These are phyloP conservation scores for Tubulanus polymorphus DNA, from an alignment of 2,888 invertebrate genomes.

Conservation along the genomic window DNA sequence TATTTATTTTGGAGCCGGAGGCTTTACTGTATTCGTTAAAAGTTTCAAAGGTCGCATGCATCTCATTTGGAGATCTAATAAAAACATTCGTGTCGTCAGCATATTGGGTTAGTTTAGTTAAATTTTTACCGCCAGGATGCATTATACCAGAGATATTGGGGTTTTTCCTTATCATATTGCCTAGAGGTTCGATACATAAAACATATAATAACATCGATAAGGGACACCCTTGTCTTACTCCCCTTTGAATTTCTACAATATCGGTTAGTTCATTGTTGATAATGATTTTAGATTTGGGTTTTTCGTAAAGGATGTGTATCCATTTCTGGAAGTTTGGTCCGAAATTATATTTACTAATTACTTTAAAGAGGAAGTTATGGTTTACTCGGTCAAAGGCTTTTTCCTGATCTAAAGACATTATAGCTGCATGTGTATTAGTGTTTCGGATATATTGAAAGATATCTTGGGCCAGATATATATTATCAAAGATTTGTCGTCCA, in stretches of 20 bases:
- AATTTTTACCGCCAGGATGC: slow-evolving; percentile 6
- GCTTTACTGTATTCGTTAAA: slow-evolving; percentile 1
- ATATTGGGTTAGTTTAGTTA: slow-evolving; percentile 11
- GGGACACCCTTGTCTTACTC: slow-evolving; percentile 11
- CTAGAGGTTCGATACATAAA: slow-evolving; percentile 4
- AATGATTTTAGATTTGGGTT: neutral
- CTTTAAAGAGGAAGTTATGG: slow-evolving; percentile 21
- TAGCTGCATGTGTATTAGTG: slow-evolving; percentile 17
- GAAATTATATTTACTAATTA: slow-evolving; percentile 22
- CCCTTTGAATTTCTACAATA: slow-evolving; percentile 1
- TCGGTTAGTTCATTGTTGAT: slow-evolving; percentile 6
- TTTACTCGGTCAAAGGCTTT: slow-evolving; percentile 27
- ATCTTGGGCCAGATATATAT: slow-evolving; percentile 18
- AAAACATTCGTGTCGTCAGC: slow-evolving; percentile 11
- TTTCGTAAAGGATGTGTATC: slow-evolving; percentile 22
- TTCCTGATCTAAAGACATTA: slow-evolving; percentile 25
- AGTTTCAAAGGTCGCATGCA: neutral
- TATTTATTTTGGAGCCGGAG: slow-evolving; percentile 6
- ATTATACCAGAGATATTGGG: slow-evolving; percentile 10
- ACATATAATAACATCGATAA: slow-evolving; percentile 8
- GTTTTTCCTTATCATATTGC: slow-evolving; percentile 2
- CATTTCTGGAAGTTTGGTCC: slow-evolving; percentile 18
- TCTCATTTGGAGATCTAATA: neutral
- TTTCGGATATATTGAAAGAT: slow-evolving; percentile 20
- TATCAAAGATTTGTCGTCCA: neutral